These are phyloP conservation scores for Drosophila villosipedis DNA, from an alignment of 2,888 invertebrate genomes.

Conservation along the genomic window DNA sequence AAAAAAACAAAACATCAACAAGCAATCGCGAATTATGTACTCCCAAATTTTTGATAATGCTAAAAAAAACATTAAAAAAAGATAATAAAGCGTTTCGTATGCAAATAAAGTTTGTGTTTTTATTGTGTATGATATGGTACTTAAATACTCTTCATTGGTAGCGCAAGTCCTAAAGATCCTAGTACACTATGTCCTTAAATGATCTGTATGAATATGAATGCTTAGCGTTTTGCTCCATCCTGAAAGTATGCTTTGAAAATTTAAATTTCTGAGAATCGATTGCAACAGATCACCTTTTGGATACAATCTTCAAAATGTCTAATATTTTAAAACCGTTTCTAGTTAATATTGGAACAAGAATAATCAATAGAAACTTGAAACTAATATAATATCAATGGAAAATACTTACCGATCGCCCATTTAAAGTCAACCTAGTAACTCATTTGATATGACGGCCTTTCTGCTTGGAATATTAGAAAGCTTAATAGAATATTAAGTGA, in stretches of 20 bases:
- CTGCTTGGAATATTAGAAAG: neutral
- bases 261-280: neutral
- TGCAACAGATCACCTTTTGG: neutral
- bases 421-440: rapidly evolving
- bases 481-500: neutral
- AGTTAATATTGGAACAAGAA: neutral
- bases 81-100: conserved; percentile 56
- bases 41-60: conserved; percentile 51
- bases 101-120: neutral
- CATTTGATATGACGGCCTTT: neutral
- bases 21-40: conserved; percentile 44
- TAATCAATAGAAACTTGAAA: neutral
- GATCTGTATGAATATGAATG: neutral
- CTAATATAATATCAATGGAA: neutral
- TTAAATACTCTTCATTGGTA: neutral
- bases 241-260: neutral
- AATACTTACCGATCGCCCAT: neutral
- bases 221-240: neutral
- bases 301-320: neutral
- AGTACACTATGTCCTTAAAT: neutral
- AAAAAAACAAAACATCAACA: conserved; percentile 15
- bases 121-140: neutral
- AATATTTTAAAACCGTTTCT: neutral
- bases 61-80: conserved; percentile 36
- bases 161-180: neutral